Conservation (phyloP, 92 coral and sea anemone species). For the Pocillopora grandis region DNA sequence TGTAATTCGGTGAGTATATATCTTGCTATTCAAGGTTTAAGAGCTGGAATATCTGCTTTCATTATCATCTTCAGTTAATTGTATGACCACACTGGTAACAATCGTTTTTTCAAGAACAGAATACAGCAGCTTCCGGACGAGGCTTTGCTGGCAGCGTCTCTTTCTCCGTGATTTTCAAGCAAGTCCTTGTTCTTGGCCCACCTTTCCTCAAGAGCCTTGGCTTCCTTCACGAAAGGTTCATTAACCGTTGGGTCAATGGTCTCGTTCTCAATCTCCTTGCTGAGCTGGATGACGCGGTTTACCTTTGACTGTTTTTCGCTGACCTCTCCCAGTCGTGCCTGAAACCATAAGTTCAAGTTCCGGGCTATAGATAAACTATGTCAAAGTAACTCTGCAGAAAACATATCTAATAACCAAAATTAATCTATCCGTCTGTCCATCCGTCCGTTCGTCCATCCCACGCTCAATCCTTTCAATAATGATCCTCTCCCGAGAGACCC, state of each 20-base stretch:
- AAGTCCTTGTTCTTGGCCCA: constrained; percentile 50
- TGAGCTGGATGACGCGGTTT: constrained; percentile 36
- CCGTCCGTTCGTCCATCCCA: too few species aligned
- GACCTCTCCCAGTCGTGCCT: constrained; percentile 44
- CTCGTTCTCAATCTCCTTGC: constrained; percentile 47
- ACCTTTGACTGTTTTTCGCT: constrained; percentile 35
- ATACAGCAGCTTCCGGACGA: constrained; percentile 17
- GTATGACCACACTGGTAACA: constrained; percentile 19
- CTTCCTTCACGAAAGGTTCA: constrained; percentile 39
- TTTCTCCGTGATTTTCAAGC: constrained; percentile 41
- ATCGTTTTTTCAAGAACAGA: constrained; percentile 17
- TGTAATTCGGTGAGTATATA: background rate
- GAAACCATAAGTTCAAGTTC: background rate
- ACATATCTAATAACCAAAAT: too few species aligned
- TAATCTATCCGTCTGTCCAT: too few species aligned
- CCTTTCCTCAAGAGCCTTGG: constrained; percentile 30
- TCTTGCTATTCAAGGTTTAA: background rate
- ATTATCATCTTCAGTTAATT: background rate
- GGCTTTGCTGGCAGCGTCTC: constrained; percentile 28
- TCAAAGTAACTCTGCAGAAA: background rate
- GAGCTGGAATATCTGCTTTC: background rate
- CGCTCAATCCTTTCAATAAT: too few species aligned
- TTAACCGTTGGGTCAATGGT: constrained; percentile 37
- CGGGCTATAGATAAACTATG: background rate
- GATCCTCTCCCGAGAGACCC: too few species aligned